Percentiles rank a stretch among this genome's conserved stretches.
These are phyloP conservation scores for Epirrita christyi DNA, from an alignment of 2,888 invertebrate genomes.

Conservation along the genomic window DNA sequence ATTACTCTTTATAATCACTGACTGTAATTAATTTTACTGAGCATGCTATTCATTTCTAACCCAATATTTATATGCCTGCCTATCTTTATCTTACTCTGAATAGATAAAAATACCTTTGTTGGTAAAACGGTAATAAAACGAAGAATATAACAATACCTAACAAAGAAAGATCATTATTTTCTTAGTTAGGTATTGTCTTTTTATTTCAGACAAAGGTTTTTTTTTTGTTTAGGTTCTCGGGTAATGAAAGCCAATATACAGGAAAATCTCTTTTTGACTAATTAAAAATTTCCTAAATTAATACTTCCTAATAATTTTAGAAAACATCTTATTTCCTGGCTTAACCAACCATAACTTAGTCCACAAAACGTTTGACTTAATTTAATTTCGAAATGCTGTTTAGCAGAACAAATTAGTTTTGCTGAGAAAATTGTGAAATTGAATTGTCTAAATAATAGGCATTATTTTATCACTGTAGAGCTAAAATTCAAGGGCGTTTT, in stretches of 20 bases:
- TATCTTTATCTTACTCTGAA: no score
- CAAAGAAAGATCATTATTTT: no score
- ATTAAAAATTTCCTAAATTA: no score
- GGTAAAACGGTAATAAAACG: not conserved
- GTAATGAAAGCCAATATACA: no score
- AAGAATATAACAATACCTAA: no score
- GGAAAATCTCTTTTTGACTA: no score
- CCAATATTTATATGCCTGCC: no score
- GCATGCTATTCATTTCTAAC: not conserved
- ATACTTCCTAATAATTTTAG: no score
- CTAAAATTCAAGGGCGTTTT: conserved; percentile 22
- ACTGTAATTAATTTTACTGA: not conserved
- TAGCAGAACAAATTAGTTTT: conserved; percentile 35
- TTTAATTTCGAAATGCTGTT: conserved; percentile 20
- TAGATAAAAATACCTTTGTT: not conserved
- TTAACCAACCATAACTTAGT: not conserved
- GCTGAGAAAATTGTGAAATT: conserved; percentile 37
- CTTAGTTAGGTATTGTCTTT: no score
- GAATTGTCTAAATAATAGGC: conserved; percentile 26
- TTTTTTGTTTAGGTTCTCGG: no score
- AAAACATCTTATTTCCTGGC: not conserved
- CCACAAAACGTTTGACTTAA: conserved; percentile 4
- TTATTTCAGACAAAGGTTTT: no score
- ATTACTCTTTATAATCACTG: not conserved
- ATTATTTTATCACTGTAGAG: conserved; percentile 13